These are phyloP conservation scores for Bruchidius siliquastri DNA, from an alignment of 2,888 invertebrate genomes.

Conservation along the genomic window DNA sequence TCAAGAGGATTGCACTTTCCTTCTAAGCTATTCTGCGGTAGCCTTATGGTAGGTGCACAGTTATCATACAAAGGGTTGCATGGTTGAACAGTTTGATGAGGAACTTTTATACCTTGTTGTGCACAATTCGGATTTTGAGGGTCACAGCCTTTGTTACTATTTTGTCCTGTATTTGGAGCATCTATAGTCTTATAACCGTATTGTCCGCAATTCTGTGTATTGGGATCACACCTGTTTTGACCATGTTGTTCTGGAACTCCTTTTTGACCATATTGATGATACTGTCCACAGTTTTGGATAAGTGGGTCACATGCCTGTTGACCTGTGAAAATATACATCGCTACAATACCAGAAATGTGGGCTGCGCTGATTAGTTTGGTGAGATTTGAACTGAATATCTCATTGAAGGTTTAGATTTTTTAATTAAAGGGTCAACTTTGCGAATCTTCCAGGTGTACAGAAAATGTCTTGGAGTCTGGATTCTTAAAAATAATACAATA, in stretches of 20 bases:
- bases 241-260: background rate
- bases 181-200: background rate
- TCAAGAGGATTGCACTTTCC: background rate
- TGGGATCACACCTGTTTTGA: background rate
- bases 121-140: too few species aligned
- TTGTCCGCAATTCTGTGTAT: slow-evolving; percentile 1
- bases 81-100: background rate
- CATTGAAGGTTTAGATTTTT: too few species aligned
- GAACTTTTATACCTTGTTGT: background rate
- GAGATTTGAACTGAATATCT: too few species aligned
- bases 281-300: slow-evolving; percentile 6
- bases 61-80: slow-evolving; percentile 7
- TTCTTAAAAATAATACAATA: too few species aligned
- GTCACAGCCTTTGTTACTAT: background rate
- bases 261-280: background rate
- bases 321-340: too few species aligned
- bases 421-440: too few species aligned
- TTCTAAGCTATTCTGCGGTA: background rate
- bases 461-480: too few species aligned
- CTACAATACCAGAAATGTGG: too few species aligned
- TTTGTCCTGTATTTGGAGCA: background rate
- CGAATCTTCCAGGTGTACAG: too few species aligned
- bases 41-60: slow-evolving; percentile 1
- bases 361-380: too few species aligned
- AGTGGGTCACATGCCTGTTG: background rate